Base-by-base conservation (phyloP, 2,113 vertebrate genomes). In the Crotalus helleri region DNA sequence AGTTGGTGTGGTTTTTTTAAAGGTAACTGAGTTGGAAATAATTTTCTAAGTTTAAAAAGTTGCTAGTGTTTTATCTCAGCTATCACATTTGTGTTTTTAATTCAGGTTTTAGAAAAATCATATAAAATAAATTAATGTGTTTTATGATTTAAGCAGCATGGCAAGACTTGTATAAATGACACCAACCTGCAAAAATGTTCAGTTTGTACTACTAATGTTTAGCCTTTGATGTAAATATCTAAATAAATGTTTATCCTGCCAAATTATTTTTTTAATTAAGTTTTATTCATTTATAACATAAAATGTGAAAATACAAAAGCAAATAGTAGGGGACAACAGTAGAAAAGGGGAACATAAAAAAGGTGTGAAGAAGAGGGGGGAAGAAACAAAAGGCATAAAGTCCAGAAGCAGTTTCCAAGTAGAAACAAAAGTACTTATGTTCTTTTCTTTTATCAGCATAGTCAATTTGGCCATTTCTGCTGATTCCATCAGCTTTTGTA, bases 1-100 rank as follows among this genome's bases (percentile, higher is more conserved):
- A 74, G 24, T 90, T 3, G 44, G 21, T 91, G 29, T 3, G 49
- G 3, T 5, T 92, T 90, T 90, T 90, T 94, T 64, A 90, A 1
- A 88, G 7, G 49, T 26, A 81, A 29, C 1, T 0, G 49, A 9
- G 15, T 21, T 53, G 11, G 13, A 26, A 49, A 91, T 94, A 92
- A 85, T 55, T 0, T n/a, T 92, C 9, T 89, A 69, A n/a, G 88
- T 92, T 81, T 92, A 58, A 94, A 95, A 94, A 33, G 33, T 3
- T 5, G 58, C 1, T 85, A 69, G 94, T 4, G 21, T 54, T 51
- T 89, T 95, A 87, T 91, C 24, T 53, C 51, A 44, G 85, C n/a
- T 87, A 69, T 92, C 29, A 53, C 53, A 49, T 85, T 29, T 85
- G 44, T 51, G 59, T 0, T 19, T 69, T 15, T 93, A 95, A 54